Evolutionary conservation across 2,888 invertebrate species (phyloP).

Genomic region (Marronus borbonicus): DNA sequence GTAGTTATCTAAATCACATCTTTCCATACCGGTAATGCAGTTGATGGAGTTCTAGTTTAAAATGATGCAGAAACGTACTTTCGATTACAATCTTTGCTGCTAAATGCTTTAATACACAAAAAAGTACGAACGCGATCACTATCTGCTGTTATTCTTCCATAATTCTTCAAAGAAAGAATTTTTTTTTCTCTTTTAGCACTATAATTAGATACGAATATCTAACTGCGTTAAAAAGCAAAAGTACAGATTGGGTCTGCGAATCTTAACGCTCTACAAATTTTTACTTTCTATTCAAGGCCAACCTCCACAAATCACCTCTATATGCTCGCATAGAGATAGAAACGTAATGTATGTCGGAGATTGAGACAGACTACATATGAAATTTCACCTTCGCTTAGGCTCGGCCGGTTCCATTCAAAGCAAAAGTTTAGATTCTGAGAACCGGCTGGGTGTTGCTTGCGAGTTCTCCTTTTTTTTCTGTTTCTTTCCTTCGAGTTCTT

Average conservation of each 20-base stretch:
- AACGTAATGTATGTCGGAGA: neutral
- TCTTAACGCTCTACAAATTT: constrained; percentile 31
- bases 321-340: neutral
- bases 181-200: too few species aligned
- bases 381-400: constrained; percentile 34
- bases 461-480: constrained; percentile 7
- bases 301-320: neutral
- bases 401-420: neutral
- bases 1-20: too few species aligned
- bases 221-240: neutral
- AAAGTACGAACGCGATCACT: too few species aligned
- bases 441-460: constrained; percentile 12
- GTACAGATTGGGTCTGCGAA: constrained; percentile 5
- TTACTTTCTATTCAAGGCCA: constrained; percentile 45
- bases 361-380: neutral
- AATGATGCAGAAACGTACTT: too few species aligned
- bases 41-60: too few species aligned
- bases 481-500: constrained; percentile 5
- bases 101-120: too few species aligned
- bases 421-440: constrained; percentile 8
- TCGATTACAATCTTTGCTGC: too few species aligned
- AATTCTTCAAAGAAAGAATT: too few species aligned
- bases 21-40: too few species aligned
- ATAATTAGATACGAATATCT: too few species aligned
- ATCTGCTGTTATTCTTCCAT: too few species aligned